phyloP scores from a whole-genome alignment of 2,113 vertebrate species.

The Actinemys pallida region DNA sequence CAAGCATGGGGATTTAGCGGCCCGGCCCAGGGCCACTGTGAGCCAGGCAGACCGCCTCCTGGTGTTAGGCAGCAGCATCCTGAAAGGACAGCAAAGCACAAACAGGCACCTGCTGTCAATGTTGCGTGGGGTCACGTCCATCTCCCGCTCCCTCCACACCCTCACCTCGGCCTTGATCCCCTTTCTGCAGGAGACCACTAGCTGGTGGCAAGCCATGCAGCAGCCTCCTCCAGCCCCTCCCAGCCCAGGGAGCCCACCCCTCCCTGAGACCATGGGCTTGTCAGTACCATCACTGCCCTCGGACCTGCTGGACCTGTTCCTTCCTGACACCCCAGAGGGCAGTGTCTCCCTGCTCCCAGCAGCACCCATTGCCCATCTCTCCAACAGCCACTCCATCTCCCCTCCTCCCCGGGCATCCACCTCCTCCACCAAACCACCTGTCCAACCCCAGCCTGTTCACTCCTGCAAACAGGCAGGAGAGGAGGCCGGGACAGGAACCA shows the following conservation, averaged over 20 bases:
- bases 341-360: accelerated
- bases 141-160: neutral
- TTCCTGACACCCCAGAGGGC: accelerated
- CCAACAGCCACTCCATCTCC: neutral
- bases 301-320: neutral
- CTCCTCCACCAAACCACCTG: neutral
- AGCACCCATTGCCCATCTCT: accelerated
- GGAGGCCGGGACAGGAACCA: neutral
- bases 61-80: accelerated
- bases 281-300: neutral
- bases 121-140: neutral
- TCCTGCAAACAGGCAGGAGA: neutral
- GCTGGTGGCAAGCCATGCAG: neutral
- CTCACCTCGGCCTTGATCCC: neutral
- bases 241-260: accelerated
- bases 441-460: neutral
- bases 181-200: neutral
- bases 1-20: neutral
- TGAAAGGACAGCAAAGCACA: neutral
- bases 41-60: neutral
- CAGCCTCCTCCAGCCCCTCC: accelerated
- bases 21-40: neutral
- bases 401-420: neutral
- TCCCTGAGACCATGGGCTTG: accelerated
- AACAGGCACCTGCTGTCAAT: neutral